Evolutionary conservation across 2,113 vertebrate genomes (phyloP).

Genomic region (Chaetops frenatus): DNA sequence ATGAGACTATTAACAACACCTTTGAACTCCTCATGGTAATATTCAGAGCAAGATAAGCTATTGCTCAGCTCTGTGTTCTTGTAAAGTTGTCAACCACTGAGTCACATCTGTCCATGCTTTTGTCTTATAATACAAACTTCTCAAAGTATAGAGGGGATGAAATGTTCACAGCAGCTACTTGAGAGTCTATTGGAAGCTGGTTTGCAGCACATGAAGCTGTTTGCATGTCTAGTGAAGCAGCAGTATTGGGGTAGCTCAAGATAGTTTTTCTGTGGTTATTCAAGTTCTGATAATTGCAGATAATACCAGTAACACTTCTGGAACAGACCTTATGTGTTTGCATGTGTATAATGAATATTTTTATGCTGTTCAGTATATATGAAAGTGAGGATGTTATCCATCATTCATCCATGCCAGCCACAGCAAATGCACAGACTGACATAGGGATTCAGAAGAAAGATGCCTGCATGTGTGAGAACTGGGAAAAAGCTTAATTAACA

Average conservation of each 20-base stretch:
- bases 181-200: background rate
- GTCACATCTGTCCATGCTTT: accelerated
- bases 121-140: background rate
- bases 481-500: constrained; percentile 23
- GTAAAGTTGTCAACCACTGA: background rate
- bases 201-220: background rate
- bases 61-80: background rate
- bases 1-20: background rate
- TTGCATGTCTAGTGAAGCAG: background rate
- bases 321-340: background rate
- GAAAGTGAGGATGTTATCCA: background rate
- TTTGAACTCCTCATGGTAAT: background rate
- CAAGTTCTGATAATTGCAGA: background rate
- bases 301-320: background rate
- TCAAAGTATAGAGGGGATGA: background rate
- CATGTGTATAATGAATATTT: background rate
- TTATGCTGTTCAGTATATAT: background rate
- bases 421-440: background rate
- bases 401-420: background rate
- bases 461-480: background rate
- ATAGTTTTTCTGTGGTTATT: background rate
- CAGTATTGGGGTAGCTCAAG: background rate
- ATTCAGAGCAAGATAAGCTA: background rate
- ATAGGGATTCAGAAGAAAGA: background rate
- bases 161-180: background rate